Evolutionary conservation across 2,113 vertebrate genomes (phyloP).

Genomic region (Oreochromis spilurus): DNA sequence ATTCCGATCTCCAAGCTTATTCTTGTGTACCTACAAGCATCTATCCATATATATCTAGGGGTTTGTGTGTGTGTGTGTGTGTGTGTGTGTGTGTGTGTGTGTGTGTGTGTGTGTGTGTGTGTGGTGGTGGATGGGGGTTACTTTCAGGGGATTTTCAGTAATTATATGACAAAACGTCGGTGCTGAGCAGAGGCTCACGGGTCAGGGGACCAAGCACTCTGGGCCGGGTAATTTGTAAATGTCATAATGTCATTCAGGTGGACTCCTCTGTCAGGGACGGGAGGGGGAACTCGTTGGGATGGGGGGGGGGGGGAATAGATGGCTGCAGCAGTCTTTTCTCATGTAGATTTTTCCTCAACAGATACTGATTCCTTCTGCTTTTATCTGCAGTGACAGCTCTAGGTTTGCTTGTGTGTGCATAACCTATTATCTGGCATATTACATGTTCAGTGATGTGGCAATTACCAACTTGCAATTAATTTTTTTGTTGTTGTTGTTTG

Average conservation of each 20-base stretch:
- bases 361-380: slow-evolving; percentile 26
- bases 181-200: slow-evolving; percentile 93
- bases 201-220: slow-evolving; percentile 96
- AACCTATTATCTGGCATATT: slow-evolving; percentile 6
- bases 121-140: slow-evolving; percentile 60
- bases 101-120: not conserved
- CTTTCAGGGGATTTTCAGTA: slow-evolving; percentile 99
- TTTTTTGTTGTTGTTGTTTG: not conserved
- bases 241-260: slow-evolving; percentile 99
- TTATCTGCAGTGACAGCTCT: not conserved
- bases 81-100: not conserved
- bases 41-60: not conserved
- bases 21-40: slow-evolving; percentile 18
- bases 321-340: slow-evolving; percentile 73
- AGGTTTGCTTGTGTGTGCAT: slow-evolving; percentile 14
- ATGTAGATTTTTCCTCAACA: slow-evolving; percentile 69
- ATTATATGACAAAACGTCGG: slow-evolving; percentile 99
- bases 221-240: slow-evolving; percentile 98
- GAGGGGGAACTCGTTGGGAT: slow-evolving; percentile 24
- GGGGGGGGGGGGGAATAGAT: slow-evolving; percentile 7
- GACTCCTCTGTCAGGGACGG: slow-evolving; percentile 77
- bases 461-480: not conserved
- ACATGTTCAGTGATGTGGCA: not conserved
- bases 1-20: slow-evolving; percentile 75
- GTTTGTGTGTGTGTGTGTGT: not conserved